A percentile compares a stretch with the other conserved stretches of the same genome.
These are phyloP conservation scores for Trachemys scripta DNA, from an alignment of 2,113 vertebrate species.

Conservation along the genomic window DNA sequence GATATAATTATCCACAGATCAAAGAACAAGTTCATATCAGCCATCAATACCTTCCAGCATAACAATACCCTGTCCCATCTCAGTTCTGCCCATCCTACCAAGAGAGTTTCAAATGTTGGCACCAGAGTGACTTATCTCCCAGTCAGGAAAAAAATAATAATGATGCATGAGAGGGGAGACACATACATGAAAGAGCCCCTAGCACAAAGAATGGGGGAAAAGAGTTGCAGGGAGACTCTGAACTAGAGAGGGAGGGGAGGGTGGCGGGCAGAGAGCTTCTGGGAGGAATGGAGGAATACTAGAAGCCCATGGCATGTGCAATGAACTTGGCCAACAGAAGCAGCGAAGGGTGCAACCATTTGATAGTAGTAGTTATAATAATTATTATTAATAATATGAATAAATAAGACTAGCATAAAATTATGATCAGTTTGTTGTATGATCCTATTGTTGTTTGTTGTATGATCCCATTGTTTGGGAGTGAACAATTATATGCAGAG, in stretches of 20 bases:
- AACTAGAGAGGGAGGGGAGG: neutral
- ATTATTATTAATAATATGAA: conserved; percentile 14
- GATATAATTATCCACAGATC: neutral
- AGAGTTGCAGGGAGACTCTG: neutral
- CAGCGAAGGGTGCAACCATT: conserved; percentile 24
- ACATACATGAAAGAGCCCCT: neutral
- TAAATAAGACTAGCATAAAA: conserved; percentile 19
- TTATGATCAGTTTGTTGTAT: neutral
- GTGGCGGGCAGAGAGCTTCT: neutral
- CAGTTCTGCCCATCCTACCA: neutral
- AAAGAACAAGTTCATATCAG: neutral
- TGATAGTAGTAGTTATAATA: neutral
- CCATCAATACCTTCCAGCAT: neutral
- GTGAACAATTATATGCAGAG: too few species aligned
- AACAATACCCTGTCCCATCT: neutral
- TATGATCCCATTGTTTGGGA: too few species aligned
- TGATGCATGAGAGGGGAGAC: rapidly evolving
- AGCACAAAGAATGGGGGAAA: neutral
- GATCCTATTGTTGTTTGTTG: too few species aligned
- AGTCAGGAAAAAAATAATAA: neutral
- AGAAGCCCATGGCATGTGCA: neutral
- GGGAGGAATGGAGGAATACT: neutral
- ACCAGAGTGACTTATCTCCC: neutral
- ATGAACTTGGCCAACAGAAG: neutral
- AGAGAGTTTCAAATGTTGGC: neutral